Percentiles rank a stretch among this genome's conserved stretches.
phyloP scores from a whole-genome alignment of 2,888 invertebrate species.

The Gymnoscelis rufifasciata region DNA sequence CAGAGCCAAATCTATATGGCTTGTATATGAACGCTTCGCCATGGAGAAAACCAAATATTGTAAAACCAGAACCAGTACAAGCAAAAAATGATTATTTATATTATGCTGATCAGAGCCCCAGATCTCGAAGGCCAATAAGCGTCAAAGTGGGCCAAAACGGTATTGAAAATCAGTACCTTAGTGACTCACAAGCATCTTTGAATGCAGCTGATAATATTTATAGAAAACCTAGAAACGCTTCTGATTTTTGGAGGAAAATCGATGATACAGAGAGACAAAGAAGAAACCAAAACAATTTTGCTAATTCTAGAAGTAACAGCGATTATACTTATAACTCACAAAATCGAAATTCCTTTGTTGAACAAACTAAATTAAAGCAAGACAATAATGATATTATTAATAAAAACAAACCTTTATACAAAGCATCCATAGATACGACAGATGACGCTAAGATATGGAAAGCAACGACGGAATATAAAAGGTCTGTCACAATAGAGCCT shows the following conservation, averaged over 20 bases:
- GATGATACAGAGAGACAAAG: slow-evolving; percentile 73
- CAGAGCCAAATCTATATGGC: slow-evolving; percentile 72
- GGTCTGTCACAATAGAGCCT: slow-evolving; percentile 61
- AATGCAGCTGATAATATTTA: slow-evolving; percentile 52
- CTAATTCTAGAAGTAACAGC: slow-evolving; percentile 59
- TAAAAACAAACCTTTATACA: slow-evolving; percentile 51
- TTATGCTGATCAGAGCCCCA: slow-evolving; percentile 84
- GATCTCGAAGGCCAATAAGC: slow-evolving; percentile 86
- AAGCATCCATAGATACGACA: slow-evolving; percentile 53
- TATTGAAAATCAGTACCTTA: slow-evolving; percentile 67
- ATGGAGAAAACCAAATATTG: slow-evolving; percentile 59
- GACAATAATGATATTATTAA: slow-evolving; percentile 51
- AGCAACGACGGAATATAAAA: slow-evolving; percentile 71
- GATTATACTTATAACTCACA: slow-evolving; percentile 54
- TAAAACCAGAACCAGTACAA: slow-evolving; percentile 65
- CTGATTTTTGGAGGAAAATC: slow-evolving; percentile 82
- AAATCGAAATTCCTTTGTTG: slow-evolving; percentile 41
- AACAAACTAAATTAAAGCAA: slow-evolving; percentile 42
- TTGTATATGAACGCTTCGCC: slow-evolving; percentile 61
- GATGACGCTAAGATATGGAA: slow-evolving; percentile 72
- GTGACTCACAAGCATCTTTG: slow-evolving; percentile 69
- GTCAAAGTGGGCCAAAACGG: slow-evolving; percentile 76
- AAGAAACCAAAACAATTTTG: slow-evolving; percentile 54
- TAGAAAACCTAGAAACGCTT: slow-evolving; percentile 72
- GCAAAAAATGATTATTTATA: slow-evolving; percentile 80